Base-by-base conservation (phyloP, 2,113 vertebrate genomes). In the Sylvia atricapilla region DNA sequence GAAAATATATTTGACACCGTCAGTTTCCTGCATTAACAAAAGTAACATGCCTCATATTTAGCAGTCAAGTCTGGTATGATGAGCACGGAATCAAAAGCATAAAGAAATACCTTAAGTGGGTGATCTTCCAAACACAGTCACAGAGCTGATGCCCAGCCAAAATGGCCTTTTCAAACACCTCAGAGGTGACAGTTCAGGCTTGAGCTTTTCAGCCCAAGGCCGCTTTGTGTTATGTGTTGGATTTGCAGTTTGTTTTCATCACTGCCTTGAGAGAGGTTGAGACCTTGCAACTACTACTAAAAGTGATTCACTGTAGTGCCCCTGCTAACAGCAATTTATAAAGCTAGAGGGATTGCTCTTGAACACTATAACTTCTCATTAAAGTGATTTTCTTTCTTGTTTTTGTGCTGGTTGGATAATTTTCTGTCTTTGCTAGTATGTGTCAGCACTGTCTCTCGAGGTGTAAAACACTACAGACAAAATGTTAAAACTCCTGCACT, bases 1-100 rank as follows among this genome's bases (percentile, higher is more conserved):
- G 21, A 67, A 80, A 86, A 76, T 30, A 1, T 33, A 7, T 55
- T 81, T 87, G n/a, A 55, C 22, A 50, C 5, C 13, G 24, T 5
- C 1, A 35, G 7, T 47, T 70, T 89, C 59, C 35, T 17, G 4
- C 37, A 28, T 60, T 56, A 81, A 43, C 1, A 2, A 31, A 75
- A 22, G 3, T 49, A 20, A 27, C 52, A 46, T 49, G n/a, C 69
- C 16, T 73, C 1, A 0, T 68, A 35, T 73, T 87, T 72, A 63
- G n/a, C 0, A 0, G 33, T 52, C 35, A 47, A 52, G 13, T 25
- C 11, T 86, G 13, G 4, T 60, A 17, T 47, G 55, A 46, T 1
- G 1, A 80, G 4, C 4, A 30, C 12, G 27, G 27, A 30, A 80
- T 7, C 6, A 50, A 78, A 67, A 78, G 3, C 24, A 24, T 27